These are phyloP conservation scores for Trichoplusia ni DNA, from an alignment of 1,140 invertebrate species.

Conservation along the genomic window DNA sequence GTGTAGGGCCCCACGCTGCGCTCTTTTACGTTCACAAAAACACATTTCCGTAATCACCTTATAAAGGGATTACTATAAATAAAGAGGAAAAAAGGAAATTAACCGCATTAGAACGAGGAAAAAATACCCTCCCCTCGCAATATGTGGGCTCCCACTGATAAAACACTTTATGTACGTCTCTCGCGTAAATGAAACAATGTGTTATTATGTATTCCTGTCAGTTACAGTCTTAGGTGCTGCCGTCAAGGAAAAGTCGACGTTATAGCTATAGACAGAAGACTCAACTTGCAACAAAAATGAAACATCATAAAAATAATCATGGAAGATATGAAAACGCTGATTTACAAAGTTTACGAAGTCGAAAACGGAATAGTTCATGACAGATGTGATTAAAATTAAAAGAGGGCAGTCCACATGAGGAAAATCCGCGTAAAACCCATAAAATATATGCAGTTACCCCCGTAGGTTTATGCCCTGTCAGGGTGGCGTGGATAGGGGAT, in stretches of 20 bases:
- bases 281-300: slow-evolving; percentile 6
- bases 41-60: slow-evolving; percentile 80
- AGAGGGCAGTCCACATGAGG: slow-evolving; percentile 55
- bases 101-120: slow-evolving; percentile 78
- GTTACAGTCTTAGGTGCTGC: slow-evolving; percentile 3
- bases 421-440: slow-evolving; percentile 60
- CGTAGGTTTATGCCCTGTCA: slow-evolving; percentile 56
- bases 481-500: slow-evolving; percentile 72
- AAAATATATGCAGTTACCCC: slow-evolving; percentile 74
- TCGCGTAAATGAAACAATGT: slow-evolving; percentile 75
- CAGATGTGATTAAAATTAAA: slow-evolving; percentile 36
- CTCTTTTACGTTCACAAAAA: slow-evolving; percentile 76
- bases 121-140: slow-evolving; percentile 74
- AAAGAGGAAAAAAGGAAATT: slow-evolving; percentile 80
- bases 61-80: slow-evolving; percentile 81
- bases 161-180: slow-evolving; percentile 72
- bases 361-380: slow-evolving; percentile 8
- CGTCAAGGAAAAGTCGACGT: slow-evolving; percentile 15
- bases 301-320: slow-evolving; percentile 1
- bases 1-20: slow-evolving; percentile 60
- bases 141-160: slow-evolving; percentile 78
- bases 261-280: not conserved
- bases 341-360: slow-evolving; percentile 15
- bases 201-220: slow-evolving; percentile 58
- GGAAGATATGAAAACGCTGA: slow-evolving; percentile 21